A percentile compares a stretch with the other conserved stretches of the same genome.
phyloP scores from a whole-genome alignment of 2,888 invertebrate genomes.

The Frankliniella intonsa region DNA sequence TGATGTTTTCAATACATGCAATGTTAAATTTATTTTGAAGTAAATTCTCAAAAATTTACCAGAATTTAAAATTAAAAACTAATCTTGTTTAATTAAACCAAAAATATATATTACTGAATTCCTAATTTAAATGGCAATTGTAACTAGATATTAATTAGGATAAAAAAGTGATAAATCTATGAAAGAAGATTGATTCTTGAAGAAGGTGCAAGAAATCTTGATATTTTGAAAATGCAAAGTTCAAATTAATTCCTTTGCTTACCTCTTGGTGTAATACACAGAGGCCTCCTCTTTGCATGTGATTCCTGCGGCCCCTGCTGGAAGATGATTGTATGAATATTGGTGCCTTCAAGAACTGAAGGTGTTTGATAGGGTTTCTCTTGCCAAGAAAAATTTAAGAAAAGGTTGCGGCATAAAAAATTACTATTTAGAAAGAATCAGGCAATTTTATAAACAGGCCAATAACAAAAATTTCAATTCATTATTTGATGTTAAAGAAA shows the following conservation, averaged over 20 bases:
- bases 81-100: not conserved
- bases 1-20: not conserved
- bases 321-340: not conserved
- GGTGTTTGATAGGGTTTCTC: not conserved
- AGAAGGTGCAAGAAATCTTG: not conserved
- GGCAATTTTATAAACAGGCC: not conserved
- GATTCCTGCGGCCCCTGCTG: conserved; percentile 23
- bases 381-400: not conserved
- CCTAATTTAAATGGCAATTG: not conserved
- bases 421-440: not conserved
- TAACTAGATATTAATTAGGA: not conserved
- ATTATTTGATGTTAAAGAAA: not conserved
- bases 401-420: not conserved
- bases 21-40: not conserved
- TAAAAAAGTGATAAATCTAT: conserved; percentile 7
- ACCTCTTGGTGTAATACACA: conserved; percentile 10
- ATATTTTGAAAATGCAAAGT: not conserved
- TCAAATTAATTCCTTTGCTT: not conserved
- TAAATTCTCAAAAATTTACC: not conserved
- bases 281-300: conserved; percentile 7
- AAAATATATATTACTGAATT: not conserved
- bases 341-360: not conserved
- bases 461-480: not conserved
- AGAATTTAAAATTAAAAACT: not conserved
- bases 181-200: not conserved